Evolutionary conservation across 2,797 vertebrate genomes (phyloP), one percentile per base, ranked within the genome.

Genomic region (Sebastes iracundus): DNA sequence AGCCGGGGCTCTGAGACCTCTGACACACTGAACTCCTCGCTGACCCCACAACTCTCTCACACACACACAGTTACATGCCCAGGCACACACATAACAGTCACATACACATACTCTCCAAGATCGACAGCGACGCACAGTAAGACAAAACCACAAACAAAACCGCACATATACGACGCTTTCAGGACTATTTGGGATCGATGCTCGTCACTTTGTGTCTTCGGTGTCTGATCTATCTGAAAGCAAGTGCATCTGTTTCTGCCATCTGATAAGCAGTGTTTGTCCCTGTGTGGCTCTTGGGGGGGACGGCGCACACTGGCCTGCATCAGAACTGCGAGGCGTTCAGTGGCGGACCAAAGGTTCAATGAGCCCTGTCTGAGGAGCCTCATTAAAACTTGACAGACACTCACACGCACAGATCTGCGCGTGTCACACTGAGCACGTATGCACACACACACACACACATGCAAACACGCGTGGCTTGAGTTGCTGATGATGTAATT

Each of bases 1-100:
- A 93, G 90, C 88, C 55, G 42, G 77, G 85, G 86, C 90, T 93
- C 77, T 55, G 65, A 83, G 94, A 94, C 94, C 95, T 96, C 92
- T 95, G 93, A 92, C 93, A 93, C 88, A 94, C 91, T 96, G 94
- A 95, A 89, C 95, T 94, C 74, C 83, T 72, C 9, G 1, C 83
- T 91, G 92, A 95, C 94, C 94, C 85, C 87, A 49, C 79, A 59
- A 86, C 80, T 80, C 88, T 79, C 64, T 58, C 74, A 49, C 73
- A 80, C 73, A 56, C 22, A 73, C 49, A 32, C 14, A 55, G 63
- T 46, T 46, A 81, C 74, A 67, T 25, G 42, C 62, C 65, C 53
- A 67, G 10, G 32, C 46, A 83, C 74, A 81, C 83, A 81, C 82
- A 63, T 30, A 66, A 75, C 42, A 72, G 30, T 53, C 71, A 68